Evolutionary conservation across 2,888 invertebrate species (phyloP), one percentile per base, ranked within the genome.

Genomic region (Aspidapion aeneum): DNA sequence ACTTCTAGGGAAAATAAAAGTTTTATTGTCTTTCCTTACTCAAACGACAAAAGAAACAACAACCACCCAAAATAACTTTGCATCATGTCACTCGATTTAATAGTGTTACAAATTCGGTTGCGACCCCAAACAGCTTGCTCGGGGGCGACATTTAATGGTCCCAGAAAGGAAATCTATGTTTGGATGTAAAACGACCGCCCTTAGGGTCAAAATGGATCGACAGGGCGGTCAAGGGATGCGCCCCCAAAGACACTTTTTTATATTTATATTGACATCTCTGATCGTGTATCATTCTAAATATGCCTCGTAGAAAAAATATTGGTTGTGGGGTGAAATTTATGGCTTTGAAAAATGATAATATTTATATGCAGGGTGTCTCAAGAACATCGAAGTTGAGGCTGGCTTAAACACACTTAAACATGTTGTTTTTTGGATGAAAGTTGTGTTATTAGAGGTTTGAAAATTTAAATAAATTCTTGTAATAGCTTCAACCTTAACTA

Each of bases 141-240:
- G 63, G 61, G 54, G 65, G 65, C 58, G 57, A 60, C 19, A 62
- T 63, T 63, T 66, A 66, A 66, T 66, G 62, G 66, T 57, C 35
- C 49, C 20, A 52, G 60, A 66, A 66, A 66, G 66, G 66, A 63
- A 66, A 66, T 66, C 66, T 66, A 63, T 66, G 66, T 66, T 66
- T 63, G 54, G 63, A 63, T 66, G 66, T 66, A 54, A 66, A 66
- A 63, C 63, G 66, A 58, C 49, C 63, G 63, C 57, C 63, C 63
- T 63, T 58, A 63, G 63, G 63, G 62, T 48, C 62, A 19, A n/a
- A 17, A 52, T 35, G 35, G 35, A 35, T 35, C 35, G 35, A 35
- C 61, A 56, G 62, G 63, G 63, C 66, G 66, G 66, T 66, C 66
- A 63, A 66, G 66, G 63, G 63, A 63, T 5, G 19, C 54, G 55